Evolutionary conservation across 2,888 invertebrate genomes (phyloP).

Genomic region (Lepetodrilus schrolli): DNA sequence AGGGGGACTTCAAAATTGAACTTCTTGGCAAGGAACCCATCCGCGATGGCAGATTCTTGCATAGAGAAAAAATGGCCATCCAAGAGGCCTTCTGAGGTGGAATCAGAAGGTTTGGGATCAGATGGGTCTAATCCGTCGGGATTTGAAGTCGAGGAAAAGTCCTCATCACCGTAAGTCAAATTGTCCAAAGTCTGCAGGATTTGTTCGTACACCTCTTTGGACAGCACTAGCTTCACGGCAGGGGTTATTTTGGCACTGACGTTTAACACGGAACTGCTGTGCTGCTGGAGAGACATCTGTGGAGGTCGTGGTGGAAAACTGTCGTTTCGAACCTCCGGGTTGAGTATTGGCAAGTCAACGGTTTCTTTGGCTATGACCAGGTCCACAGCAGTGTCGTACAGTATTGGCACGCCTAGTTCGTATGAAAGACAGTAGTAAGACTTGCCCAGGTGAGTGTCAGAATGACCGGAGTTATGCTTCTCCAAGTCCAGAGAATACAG

Average conservation of each 20-base stretch:
- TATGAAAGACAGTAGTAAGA: slow-evolving; percentile 32
- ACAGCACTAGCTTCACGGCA: slow-evolving; percentile 88
- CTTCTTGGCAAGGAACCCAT: slow-evolving; percentile 54
- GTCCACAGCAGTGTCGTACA: slow-evolving; percentile 90
- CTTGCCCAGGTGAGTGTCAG: not conserved
- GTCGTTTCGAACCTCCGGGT: slow-evolving; percentile 40
- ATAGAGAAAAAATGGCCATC: not conserved
- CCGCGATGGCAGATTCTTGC: not conserved
- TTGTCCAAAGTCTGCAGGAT: slow-evolving; percentile 79
- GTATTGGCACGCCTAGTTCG: slow-evolving; percentile 82
- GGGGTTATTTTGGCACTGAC: slow-evolving; percentile 87
- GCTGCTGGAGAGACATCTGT: not conserved
- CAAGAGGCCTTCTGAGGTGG: not conserved
- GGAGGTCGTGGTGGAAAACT: slow-evolving; percentile 5
- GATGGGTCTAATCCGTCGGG: not conserved
- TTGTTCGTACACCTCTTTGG: slow-evolving; percentile 92
- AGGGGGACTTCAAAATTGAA: slow-evolving; percentile 69
- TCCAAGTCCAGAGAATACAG: slow-evolving; percentile 85
- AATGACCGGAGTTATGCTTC: slow-evolving; percentile 42
- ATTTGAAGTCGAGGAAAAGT: not conserved
- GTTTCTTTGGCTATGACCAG: slow-evolving; percentile 79
- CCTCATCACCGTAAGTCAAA: slow-evolving; percentile 55
- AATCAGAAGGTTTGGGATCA: not conserved
- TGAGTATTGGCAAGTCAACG: slow-evolving; percentile 54
- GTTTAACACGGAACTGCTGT: slow-evolving; percentile 73